Evolutionary conservation across 2,797 vertebrate species (phyloP), one percentile per base, ranked within the genome.

Genomic region (Falco rusticolus): DNA sequence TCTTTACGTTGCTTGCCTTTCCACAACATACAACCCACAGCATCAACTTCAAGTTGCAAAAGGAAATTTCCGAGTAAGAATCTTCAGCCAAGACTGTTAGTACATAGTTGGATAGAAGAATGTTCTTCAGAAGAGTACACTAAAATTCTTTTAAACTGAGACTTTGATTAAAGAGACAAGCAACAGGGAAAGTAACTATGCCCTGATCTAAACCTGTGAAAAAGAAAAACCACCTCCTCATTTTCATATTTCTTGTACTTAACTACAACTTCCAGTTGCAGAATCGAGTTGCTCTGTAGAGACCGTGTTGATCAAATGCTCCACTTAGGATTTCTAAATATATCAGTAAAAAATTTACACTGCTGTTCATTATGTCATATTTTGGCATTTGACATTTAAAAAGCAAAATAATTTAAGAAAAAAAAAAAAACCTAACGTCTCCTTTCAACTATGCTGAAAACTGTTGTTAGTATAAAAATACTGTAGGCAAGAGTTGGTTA

Each of bases 291-390:
- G 61, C 64, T 89, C 68, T 80, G 75, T 28, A 77, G 64, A 79
- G 34, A 66, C 66, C 5, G n/a, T 15, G 25, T 56, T 10, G 6
- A 61, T 88, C 65, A 87, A 72, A 85, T 53, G 76, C 50, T 87
- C 76, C 33, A 59, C 50, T 91, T 71, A 16, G 47, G 29, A 69
- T 84, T 91, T 89, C 87, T 95, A 95, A 96, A 90, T 94, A 75
- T 84, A 86, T 39, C 89, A 33, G 33, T 41, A 91, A 93, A 85
- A 22, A 72, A 31, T 54, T 79, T 93, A 64, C 57, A 91, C 75
- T 87, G 84, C 65, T 89, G 84, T 60, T 95, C 87, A 34, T 84
- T 89, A 66, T 74, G 70, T 60, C 79, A 29, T 37, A 71, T 78
- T 88, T 79, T 88, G 60, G 85, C 63, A 91, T 75, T 71, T 17